phyloP scores from a whole-genome alignment of 92 coral and sea anemone species.

The Isaurus tuberculatus region DNA sequence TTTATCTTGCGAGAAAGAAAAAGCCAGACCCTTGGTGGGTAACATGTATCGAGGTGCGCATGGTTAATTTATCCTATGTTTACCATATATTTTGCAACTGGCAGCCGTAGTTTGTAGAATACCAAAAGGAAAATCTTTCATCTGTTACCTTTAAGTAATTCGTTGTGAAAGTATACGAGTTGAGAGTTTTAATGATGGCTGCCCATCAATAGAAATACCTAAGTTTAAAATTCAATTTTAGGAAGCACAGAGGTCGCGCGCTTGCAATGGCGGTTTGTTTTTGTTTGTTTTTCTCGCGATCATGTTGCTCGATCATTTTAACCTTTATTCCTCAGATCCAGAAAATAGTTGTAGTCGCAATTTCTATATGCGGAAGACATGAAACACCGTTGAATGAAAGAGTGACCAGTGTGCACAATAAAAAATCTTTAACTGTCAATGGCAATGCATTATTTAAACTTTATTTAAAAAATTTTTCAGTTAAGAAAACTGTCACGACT shows the following conservation, averaged over 20 bases:
- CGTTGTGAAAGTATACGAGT: background rate
- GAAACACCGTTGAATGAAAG: too few species aligned
- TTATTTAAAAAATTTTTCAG: too few species aligned
- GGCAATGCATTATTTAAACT: too few species aligned
- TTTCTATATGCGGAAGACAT: too few species aligned
- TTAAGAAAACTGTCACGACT: too few species aligned
- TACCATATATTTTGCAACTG: background rate
- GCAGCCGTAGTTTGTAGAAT: background rate
- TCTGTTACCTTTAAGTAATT: background rate
- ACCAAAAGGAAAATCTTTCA: background rate
- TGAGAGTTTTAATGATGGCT: background rate
- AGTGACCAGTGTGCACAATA: too few species aligned
- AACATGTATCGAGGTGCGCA: slow-evolving; percentile 89
- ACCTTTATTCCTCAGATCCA: too few species aligned
- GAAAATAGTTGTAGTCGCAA: too few species aligned
- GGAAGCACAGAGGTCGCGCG: background rate
- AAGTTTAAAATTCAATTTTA: background rate
- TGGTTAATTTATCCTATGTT: background rate
- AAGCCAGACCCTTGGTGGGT: slow-evolving; percentile 99
- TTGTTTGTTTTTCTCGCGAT: too few species aligned
- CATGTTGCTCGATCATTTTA: too few species aligned
- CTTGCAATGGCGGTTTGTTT: background rate
- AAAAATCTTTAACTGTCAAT: too few species aligned
- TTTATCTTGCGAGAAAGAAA: slow-evolving; percentile 89
- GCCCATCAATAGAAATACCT: background rate